Base-by-base conservation (phyloP, 2,888 invertebrate species). In the Sesia apiformis region DNA sequence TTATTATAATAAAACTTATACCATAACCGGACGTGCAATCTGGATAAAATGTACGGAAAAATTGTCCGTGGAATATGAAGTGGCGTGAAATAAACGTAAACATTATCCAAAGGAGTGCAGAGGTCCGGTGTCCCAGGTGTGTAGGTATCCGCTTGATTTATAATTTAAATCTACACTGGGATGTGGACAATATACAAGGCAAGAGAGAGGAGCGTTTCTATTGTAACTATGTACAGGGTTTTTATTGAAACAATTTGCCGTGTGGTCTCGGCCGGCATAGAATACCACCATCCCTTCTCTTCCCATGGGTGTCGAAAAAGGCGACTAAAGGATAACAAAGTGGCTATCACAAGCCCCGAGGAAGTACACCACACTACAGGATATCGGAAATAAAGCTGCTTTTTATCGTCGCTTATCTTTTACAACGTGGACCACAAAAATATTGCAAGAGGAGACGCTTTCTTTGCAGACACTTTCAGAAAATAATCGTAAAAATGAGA, bases 71-170 rank as follows among this genome's bases (percentile, higher is more conserved):
- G 61, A 61, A 67, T 64, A 58, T 60, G 53, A 58, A 57, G 39
- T 40, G 50, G 23, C 62, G 66, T 69, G 69, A 70, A 70, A 74
- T 71, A 75, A 76, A 76, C 73, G 72, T 73, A 68, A 74, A 67
- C 66, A 66, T 63, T 63, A 64, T 58, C 56, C 53, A 63, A 65
- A 58, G 53, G 38, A 38, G 38, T 38, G 38, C 7, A 39, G 55
- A 57, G 66, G 76, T 74, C 77, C 72, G 55, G 62, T 54, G 74
- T 67, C 78, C 63, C 83, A 83, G 83, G 81, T 82, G 82, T 63
- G 69, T 57, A 60, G 53, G 64, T 67, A 76, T 74, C 73, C 72
- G 63, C 70, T 63, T 76, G 77, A 78, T 82, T 82, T 76, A 83
- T 82, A 78, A 82, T 83, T 81, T 78, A 83, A 76, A 71, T 72